These are phyloP conservation scores for Paedocypris sp. DNA, from an alignment of 2,113 vertebrate species.

Conservation along the genomic window DNA sequence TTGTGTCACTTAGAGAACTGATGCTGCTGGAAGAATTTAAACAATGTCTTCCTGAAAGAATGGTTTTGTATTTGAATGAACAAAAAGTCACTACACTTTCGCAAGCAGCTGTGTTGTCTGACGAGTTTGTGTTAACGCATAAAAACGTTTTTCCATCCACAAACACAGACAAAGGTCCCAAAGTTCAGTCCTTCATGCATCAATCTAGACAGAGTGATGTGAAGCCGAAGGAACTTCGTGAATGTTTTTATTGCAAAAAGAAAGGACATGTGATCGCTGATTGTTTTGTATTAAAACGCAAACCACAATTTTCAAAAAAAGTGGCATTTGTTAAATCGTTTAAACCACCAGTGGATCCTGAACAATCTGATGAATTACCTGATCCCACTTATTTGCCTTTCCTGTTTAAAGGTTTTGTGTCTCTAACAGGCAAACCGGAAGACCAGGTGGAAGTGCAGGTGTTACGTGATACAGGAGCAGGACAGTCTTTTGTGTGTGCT, in stretches of 20 bases:
- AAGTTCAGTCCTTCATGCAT: no score
- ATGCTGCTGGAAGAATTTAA: neutral
- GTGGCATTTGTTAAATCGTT: neutral
- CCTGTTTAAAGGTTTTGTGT: neutral
- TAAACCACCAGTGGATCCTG: neutral
- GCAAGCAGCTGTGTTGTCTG: neutral
- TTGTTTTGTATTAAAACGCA: neutral
- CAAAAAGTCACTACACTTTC: neutral
- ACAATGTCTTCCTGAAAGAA: neutral
- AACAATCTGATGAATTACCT: neutral
- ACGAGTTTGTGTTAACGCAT: constrained; percentile 5
- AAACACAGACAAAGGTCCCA: no score
- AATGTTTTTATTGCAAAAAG: no score
- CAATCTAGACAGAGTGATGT: no score
- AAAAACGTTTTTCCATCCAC: no score
- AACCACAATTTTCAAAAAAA: neutral
- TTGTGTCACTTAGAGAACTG: neutral
- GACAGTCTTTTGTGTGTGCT: neutral
- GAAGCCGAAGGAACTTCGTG: no score
- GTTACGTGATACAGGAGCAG: neutral
- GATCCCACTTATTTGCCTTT: neutral
- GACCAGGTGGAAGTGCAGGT: neutral
- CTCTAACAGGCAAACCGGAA: neutral
- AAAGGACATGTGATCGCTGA: no score
- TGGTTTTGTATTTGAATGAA: neutral